Base-by-base conservation (phyloP, 2,888 invertebrate genomes). In the Catocala sponsa region DNA sequence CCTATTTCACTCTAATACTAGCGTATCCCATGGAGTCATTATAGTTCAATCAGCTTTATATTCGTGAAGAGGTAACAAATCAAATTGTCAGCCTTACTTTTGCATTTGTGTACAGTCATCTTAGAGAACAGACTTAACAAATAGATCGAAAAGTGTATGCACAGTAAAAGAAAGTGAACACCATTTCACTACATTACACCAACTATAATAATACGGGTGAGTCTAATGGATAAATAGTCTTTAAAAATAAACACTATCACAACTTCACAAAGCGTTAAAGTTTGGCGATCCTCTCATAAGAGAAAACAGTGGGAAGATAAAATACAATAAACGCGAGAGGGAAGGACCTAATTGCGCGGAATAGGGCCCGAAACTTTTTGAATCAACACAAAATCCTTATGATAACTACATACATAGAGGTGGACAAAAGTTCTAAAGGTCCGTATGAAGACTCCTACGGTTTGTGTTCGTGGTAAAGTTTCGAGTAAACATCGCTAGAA, bases 361-460 rank as follows among this genome's bases (percentile, higher is more conserved):
- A 79, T 54, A 57, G 61, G 38, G 59, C 53, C 53, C 50, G 50
- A 68, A 80, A 78, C 67, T 81, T 81, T 81, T 79, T 74, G 72
- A 66, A 79, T 81, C 76, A 78, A 74, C 68, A 67, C 67, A 68
- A 78, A 70, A 70, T 76, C 69, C 74, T 71, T 73, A 72, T 70
- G 70, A 72, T 71, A 72, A 73, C 74, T 73, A 74, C 74, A 59
- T 56, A 70, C 69, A 7, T 42, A 1, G 10, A 75, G 74, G 69
- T 75, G 68, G 72, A 72, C 63, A 63, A 72, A 77, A 79, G 63
- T 76, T 81, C 63, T 73, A 63, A 70, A 80, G 71, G 72, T 77
- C 64, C 62, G 64, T 69, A 74, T 62, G 64, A 68, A 78, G 61
- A 72, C 71, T 70, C 68, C 74, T 64, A 54, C 68, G 68, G 70